Base-by-base conservation (phyloP, 2,797 vertebrate species). In the Astyanax mexicanus region DNA sequence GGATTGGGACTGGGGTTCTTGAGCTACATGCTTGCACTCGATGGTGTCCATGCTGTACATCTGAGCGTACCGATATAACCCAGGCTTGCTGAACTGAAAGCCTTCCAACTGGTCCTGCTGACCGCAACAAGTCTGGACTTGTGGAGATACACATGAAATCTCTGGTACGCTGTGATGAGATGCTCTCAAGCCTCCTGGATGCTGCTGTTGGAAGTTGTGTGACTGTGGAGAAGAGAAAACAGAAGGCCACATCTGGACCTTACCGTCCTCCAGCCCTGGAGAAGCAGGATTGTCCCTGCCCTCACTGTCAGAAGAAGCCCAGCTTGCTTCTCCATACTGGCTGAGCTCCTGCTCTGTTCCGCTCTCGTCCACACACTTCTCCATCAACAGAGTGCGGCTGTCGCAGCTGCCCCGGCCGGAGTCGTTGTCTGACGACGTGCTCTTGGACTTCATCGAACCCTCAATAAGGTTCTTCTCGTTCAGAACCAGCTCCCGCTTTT, bases 361-460 rank as follows among this genome's bases (percentile, higher is more conserved):
- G 17, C 38, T 62, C 6, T 81, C 82, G 1, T 86, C 83, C 0
- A 6, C 86, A 74, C 88, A 88, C 79, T 95, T 97, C 66, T 96
- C 95, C 72, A 92, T 87, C 75, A 96, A 89, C 70, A 96, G 89
- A 5, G 94, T 96, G 82, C 91, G 95, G 79, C 97, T 98, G 76
- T 98, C 95, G 15, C 94, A 98, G 85, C 96, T 98, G 60, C 96
- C 96, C 9, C 92, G 89, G 44, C 97, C 97, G 0, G 96, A 98
- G 81, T 98, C 96, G 1, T 76, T 94, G 88, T 97, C 96, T 0
- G 85, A 95, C 12, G 94, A 95, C 7, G 94, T 88, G 66, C 86
- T 87, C 38, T 83, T 83, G 7, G 83, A 86, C 84, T 94, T 96
- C 27, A 83, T 82, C 83, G 87, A 86, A 2, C 70, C 70, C 0